Percentiles rank a stretch among this genome's conserved stretches.
These are phyloP conservation scores for Mormyrus proboscirostris DNA, from an alignment of 2,797 vertebrate genomes.

Conservation along the genomic window DNA sequence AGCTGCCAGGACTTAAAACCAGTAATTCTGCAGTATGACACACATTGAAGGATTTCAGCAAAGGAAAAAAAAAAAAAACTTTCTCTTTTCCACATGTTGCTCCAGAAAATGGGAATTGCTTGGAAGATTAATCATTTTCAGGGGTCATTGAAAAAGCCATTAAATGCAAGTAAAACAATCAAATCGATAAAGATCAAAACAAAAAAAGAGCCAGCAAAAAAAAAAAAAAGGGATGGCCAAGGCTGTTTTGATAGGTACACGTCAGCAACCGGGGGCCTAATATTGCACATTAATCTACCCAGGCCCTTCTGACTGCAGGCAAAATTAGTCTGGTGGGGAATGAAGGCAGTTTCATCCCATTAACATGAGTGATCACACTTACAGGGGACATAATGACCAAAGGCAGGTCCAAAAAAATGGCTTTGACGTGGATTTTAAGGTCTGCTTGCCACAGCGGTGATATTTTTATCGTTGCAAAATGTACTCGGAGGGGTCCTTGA, in stretches of 20 bases:
- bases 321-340: constrained; percentile 5
- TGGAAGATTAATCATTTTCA: background rate
- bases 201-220: background rate
- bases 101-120: background rate
- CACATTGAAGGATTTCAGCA: background rate
- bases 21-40: background rate
- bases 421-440: constrained; percentile 28
- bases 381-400: constrained; percentile 1
- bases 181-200: background rate
- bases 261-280: background rate
- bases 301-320: background rate
- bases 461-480: constrained; percentile 34
- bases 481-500: constrained; percentile 27
- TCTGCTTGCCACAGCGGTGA: constrained; percentile 27
- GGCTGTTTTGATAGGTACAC: background rate
- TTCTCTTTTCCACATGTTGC: background rate
- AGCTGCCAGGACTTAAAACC: background rate
- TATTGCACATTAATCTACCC: background rate
- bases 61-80: background rate
- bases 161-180: background rate
- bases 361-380: background rate
- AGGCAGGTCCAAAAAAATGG: constrained; percentile 21
- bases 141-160: background rate
- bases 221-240: background rate
- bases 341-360: constrained; percentile 13